Conservation (phyloP, 2,113 vertebrate genomes). For the Rostratula benghalensis region DNA sequence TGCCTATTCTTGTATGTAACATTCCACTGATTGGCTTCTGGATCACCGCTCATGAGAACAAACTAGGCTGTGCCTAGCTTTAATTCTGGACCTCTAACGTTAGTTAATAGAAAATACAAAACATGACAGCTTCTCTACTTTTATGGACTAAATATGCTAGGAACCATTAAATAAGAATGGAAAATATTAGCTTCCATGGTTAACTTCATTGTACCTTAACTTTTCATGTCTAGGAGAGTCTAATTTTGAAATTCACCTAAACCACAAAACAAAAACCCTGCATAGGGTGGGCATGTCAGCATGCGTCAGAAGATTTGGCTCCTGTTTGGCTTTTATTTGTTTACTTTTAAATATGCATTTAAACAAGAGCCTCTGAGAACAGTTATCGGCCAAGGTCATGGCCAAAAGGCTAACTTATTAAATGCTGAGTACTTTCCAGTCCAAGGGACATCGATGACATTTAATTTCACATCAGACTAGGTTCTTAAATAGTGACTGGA, state of each 20-base stretch:
- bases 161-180: background rate
- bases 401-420: background rate
- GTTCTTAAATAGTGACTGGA: background rate
- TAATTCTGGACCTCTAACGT: background rate
- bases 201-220: background rate
- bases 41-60: background rate
- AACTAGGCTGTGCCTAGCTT: background rate
- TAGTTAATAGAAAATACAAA: background rate
- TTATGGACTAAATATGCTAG: background rate
- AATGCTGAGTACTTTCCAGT: background rate
- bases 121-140: background rate
- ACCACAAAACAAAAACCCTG: background rate
- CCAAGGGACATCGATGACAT: background rate
- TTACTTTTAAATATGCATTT: background rate
- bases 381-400: conserved; percentile 14
- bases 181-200: background rate
- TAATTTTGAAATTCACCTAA: conserved; percentile 23
- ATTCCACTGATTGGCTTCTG: background rate
- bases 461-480: conserved; percentile 19
- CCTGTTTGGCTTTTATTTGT: background rate
- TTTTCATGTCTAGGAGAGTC: background rate
- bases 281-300: background rate
- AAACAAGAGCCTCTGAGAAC: conserved; percentile 2
- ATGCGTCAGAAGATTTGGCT: background rate
- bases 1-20: background rate